A percentile compares a stretch with the other conserved stretches of the same genome.
Evolutionary conservation across 2,888 invertebrate species (phyloP).

Genomic region (Archaeoteleia sp.): DNA sequence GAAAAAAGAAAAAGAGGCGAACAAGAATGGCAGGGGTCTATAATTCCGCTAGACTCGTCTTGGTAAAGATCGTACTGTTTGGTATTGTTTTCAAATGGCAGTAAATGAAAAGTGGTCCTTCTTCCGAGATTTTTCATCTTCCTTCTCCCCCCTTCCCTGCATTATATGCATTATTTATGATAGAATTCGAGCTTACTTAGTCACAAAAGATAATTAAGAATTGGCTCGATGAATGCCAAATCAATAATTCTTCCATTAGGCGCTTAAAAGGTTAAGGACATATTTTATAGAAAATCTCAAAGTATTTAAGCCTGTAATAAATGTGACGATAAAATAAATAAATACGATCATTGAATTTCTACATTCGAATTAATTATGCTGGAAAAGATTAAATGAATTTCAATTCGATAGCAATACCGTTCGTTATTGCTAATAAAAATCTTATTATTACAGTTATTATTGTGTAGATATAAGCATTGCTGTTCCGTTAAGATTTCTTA

Average conservation of each 20-base stretch:
- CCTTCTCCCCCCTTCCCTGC: not conserved
- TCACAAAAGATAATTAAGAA: slow-evolving; percentile 26
- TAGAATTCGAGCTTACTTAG: slow-evolving; percentile 5
- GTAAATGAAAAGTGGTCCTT: not conserved
- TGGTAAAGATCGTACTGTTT: slow-evolving; percentile 23
- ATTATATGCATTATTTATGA: not conserved
- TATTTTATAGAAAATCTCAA: too few species aligned
- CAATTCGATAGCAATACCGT: too few species aligned
- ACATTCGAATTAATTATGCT: too few species aligned
- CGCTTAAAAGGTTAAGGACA: too few species aligned
- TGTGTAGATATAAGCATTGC: slow-evolving; percentile 11
- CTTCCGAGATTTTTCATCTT: slow-evolving; percentile 6
- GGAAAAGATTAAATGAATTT: too few species aligned
- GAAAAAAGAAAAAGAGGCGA: slow-evolving; percentile 4
- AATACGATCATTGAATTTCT: too few species aligned
- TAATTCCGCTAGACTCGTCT: slow-evolving; percentile 23
- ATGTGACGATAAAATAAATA: too few species aligned
- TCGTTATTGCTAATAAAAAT: too few species aligned
- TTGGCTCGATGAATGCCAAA: too few species aligned
- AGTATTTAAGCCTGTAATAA: too few species aligned
- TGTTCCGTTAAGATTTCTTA: slow-evolving; percentile 32
- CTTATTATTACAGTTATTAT: slow-evolving; percentile 7
- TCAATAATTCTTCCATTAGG: too few species aligned
- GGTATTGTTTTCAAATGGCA: slow-evolving; percentile 22
- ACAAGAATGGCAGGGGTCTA: slow-evolving; percentile 4